Evolutionary conservation across 2,888 invertebrate species (phyloP).

Genomic region (Drosophila multiciliata): DNA sequence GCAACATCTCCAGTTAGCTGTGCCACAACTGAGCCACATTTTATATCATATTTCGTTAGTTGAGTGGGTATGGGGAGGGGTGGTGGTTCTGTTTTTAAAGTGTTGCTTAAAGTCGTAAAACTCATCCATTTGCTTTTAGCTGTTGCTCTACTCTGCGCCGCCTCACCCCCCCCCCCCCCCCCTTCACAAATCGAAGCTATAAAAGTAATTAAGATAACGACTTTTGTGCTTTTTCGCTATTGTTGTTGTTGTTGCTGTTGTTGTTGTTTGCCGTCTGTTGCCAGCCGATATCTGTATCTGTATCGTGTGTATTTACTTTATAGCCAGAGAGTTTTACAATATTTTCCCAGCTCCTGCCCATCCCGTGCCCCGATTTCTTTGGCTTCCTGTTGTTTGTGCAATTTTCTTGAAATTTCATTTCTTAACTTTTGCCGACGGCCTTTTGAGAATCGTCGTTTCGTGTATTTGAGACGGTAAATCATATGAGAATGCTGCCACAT

Average conservation of each 20-base stretch:
- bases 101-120: constrained; percentile 5
- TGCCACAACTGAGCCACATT: constrained; percentile 4
- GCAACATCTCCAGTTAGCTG: constrained; percentile 46
- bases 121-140: constrained; percentile 2
- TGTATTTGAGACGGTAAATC: constrained; percentile 69
- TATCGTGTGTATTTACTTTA: constrained; percentile 71
- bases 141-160: constrained; percentile 9
- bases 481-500: constrained; percentile 48
- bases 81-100: constrained; percentile 31
- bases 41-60: constrained; percentile 4
- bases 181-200: constrained; percentile 76
- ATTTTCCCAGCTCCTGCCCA: constrained; percentile 55
- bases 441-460: constrained; percentile 42
- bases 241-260: constrained; percentile 15
- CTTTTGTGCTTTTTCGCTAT: constrained; percentile 67
- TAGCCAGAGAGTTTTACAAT: constrained; percentile 73
- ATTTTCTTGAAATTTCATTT: constrained; percentile 80
- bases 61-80: no score
- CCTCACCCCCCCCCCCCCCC: background rate
- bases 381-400: constrained; percentile 73
- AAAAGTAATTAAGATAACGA: constrained; percentile 83
- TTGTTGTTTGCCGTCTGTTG: constrained; percentile 14
- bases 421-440: constrained; percentile 75
- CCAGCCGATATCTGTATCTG: constrained; percentile 48
- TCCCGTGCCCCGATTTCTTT: constrained; percentile 26